These are phyloP conservation scores for Oreohelix idahoensis DNA, from an alignment of 1,140 invertebrate species.

Conservation along the genomic window DNA sequence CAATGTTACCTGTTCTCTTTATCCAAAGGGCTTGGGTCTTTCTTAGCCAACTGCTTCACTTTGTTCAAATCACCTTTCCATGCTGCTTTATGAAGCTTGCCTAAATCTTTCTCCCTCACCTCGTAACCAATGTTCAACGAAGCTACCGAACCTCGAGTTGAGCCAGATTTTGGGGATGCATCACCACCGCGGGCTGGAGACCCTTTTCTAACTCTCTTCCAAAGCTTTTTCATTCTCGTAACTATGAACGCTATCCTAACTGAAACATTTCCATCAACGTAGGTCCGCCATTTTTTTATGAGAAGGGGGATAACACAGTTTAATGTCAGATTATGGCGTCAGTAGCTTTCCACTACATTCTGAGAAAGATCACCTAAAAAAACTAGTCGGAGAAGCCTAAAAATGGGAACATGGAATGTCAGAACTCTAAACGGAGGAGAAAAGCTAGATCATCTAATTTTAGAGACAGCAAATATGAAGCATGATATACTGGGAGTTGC, in stretches of 20 bases:
- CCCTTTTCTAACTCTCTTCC: conserved; percentile 55
- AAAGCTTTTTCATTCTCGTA: conserved; percentile 62
- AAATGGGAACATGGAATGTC: too few species aligned
- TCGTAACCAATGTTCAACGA: conserved; percentile 54
- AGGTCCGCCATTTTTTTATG: conserved; percentile 41
- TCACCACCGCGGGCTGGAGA: conserved; percentile 38
- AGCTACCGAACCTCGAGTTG: conserved; percentile 39
- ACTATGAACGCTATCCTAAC: conserved; percentile 52
- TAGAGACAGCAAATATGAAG: too few species aligned
- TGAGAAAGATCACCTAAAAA: too few species aligned
- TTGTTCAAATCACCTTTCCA: conserved; percentile 62
- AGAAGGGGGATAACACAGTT: background rate
- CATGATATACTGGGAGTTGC: too few species aligned
- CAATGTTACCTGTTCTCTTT: conserved; percentile 65
- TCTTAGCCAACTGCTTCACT: conserved; percentile 65
- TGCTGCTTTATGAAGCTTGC: conserved; percentile 66
- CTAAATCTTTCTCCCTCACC: conserved; percentile 63
- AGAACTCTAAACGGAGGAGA: too few species aligned
- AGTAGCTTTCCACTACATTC: too few species aligned
- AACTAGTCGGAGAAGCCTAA: too few species aligned
- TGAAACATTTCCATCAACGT: conserved; percentile 15
- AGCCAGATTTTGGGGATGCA: conserved; percentile 46
- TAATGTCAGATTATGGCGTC: too few species aligned
- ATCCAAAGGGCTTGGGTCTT: conserved; percentile 62
- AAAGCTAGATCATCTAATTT: too few species aligned